Base-by-base conservation (phyloP, 2,888 invertebrate species). In the Apamea sordens region DNA sequence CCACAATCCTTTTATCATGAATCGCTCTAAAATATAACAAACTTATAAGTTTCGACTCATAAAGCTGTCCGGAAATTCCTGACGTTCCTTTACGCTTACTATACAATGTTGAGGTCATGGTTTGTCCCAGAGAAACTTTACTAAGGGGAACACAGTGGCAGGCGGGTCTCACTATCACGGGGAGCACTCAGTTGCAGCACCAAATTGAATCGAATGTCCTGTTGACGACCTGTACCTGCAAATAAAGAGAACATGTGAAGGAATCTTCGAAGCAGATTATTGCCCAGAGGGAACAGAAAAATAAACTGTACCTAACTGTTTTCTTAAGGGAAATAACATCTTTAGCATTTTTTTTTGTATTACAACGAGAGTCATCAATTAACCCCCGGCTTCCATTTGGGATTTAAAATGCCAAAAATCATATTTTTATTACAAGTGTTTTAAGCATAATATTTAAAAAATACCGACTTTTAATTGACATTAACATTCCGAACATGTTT, bases 41-140 rank as follows among this genome's bases (percentile, higher is more conserved):
- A n/a, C 67, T 67, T 10, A 67, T 7, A 83, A 89, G 76, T 73
- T 89, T 88, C 0, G 85, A 84, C 47, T 84, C 88, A 36, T 85
- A 88, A 2, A 88, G 76, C n/a, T 88, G 85, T 36, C 88, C 88
- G 7, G 64, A 68, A 21, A 88, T 80, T 0, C 85, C 85, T 8
- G 86, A 81, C 1, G 88, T 88, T 6, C 88, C 85, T 11, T 53
- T 8, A 32, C 88, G 86, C 70, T 88, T 88, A 15, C 28, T 74
- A 15, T 74, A 74, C 74, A 71, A 70, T 21, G n/a, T 69, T 8
- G 8, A 28, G 53, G 6, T 47, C 3, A 6, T 53, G 5, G 36
- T 68, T 53, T 8, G 21, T n/a, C 21, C 4, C n/a, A 18, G 3
- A 13, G 6, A 32, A n/a, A 3, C 24, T 36, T 18, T 47, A 32